These are phyloP conservation scores for Tichodroma muraria DNA, from an alignment of 2,113 vertebrate genomes.

Conservation along the genomic window DNA sequence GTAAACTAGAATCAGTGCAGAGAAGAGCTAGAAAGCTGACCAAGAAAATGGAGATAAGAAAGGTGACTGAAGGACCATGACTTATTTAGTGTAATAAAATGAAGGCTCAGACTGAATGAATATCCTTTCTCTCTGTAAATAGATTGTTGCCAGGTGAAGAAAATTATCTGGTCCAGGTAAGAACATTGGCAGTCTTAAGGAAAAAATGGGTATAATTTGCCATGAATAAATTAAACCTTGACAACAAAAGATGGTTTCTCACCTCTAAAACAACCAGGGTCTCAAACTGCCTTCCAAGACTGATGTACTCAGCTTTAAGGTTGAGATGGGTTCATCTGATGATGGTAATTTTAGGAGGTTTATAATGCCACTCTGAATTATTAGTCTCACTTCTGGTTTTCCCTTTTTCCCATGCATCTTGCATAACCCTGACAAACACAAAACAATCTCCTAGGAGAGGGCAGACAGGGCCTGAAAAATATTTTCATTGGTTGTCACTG, in stretches of 20 bases:
- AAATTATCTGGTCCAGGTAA: background rate
- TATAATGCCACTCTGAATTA: background rate
- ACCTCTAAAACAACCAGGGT: background rate
- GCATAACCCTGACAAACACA: background rate
- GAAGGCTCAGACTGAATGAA: background rate
- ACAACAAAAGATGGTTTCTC: background rate
- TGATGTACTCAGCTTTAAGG: background rate
- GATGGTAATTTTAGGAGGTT: background rate
- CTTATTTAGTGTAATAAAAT: background rate
- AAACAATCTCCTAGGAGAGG: background rate
- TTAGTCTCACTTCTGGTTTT: background rate
- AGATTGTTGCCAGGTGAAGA: background rate
- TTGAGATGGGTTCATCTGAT: background rate
- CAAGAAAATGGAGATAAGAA: background rate
- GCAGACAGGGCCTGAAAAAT: background rate
- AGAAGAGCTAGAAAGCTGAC: background rate
- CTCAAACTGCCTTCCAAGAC: background rate
- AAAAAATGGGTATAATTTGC: background rate
- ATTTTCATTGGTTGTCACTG: slow-evolving; percentile 16
- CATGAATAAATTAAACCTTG: background rate
- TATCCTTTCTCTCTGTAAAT: background rate
- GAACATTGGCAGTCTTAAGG: background rate
- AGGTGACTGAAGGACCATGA: background rate
- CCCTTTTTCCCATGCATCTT: background rate
- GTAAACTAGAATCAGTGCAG: background rate